Evolutionary conservation across 1,140 invertebrate genomes (phyloP), one percentile per base, ranked within the genome.

Genomic region (Parapsyche elsis): DNA sequence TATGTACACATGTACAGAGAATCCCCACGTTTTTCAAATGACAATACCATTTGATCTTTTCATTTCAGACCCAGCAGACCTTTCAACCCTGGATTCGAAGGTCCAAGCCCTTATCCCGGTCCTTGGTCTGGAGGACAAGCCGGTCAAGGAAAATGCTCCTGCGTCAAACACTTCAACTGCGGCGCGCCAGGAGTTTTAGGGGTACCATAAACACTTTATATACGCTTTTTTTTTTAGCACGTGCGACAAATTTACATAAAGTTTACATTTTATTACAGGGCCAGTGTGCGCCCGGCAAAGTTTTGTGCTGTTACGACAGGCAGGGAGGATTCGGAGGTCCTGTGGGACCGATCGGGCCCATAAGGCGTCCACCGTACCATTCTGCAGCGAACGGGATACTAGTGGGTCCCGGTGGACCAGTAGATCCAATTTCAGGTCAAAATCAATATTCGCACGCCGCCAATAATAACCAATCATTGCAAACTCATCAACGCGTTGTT

Each of bases 341-440:
- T 1, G 84, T 64, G 0, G 79, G 82, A 16, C 80, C 73, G 9
- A 76, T 71, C 4, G 76, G 78, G 16, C 71, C 67, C 12, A 78
- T 71, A 0, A 49, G 84, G 12, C 79, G 84, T 61, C 84, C 78
- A 9, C 77, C 71, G 5, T 30, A 64, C 23, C 81, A 83, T 49
- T 53, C 74, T 16, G 44, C 45, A 0, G 77, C 82, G 21, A 83
- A 83, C 30, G 82, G 85, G 64, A 81, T 88, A 10, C 73, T 88
- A 57, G 86, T 85, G 0, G 86, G 85, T 19, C 84, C 86, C 0
- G 88, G 86, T 0, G 87, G 86, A 0, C 85, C 86, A 5, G 86
- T 86, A 5, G 87, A 80, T 67, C 82, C 80, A 21, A 71, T 80
- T 45, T 78, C 73, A 83, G 82, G 82, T 83, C 78, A 81, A 64